Percentiles rank a stretch among this genome's conserved stretches.
These are phyloP conservation scores for Drosophila mauritiana DNA, from an alignment of 1,140 invertebrate genomes.

Conservation along the genomic window DNA sequence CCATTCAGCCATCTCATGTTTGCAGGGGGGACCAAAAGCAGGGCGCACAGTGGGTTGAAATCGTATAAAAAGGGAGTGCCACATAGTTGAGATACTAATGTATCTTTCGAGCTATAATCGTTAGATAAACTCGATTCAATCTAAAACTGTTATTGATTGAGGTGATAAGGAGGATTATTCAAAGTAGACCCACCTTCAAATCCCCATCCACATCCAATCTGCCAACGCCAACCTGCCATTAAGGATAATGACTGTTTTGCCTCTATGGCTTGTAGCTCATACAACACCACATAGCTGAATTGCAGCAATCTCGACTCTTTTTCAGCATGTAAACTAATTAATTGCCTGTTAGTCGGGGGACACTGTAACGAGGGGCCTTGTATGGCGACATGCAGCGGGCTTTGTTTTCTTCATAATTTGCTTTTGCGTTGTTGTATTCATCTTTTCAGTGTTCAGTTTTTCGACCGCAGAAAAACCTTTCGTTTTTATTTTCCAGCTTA, in stretches of 20 bases:
- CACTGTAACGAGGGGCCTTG: conserved; percentile 13
- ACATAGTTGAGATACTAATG: too few relatives aligned
- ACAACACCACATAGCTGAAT: neutral
- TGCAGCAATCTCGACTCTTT: neutral
- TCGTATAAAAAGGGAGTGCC: neutral
- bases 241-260: neutral
- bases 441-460: conserved; percentile 25
- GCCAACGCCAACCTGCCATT: neutral
- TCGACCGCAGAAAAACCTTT: conserved; percentile 68
- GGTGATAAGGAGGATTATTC: too few relatives aligned
- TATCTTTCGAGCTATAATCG: too few relatives aligned
- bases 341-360: neutral
- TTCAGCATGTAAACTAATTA: neutral
- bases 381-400: conserved; percentile 53
- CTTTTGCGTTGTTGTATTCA: conserved; percentile 49
- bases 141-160: too few relatives aligned
- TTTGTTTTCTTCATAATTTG: conserved; percentile 73
- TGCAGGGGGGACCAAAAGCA: conserved; percentile 24
- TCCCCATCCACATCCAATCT: too few relatives aligned
- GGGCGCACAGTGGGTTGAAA: conserved; percentile 35
- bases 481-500: conserved; percentile 28
- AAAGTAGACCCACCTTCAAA: too few relatives aligned
- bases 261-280: neutral
- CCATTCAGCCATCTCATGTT: conserved; percentile 29
- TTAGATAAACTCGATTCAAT: too few relatives aligned